Base-by-base conservation (phyloP, 2,797 vertebrate genomes). In the Microtus obscurus region DNA sequence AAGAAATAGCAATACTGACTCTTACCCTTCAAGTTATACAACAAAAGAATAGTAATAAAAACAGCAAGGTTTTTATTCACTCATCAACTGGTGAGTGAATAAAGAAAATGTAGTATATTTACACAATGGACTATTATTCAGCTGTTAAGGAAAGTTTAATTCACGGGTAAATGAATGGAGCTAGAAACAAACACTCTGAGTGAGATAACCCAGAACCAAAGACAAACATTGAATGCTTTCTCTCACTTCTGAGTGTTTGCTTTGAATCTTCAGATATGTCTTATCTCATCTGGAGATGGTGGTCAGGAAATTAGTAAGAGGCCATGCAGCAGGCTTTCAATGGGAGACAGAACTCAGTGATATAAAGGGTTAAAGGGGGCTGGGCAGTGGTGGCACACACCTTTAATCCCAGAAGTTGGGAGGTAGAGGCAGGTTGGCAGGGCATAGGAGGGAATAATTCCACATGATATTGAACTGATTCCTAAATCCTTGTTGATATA, bases 1-100 rank as follows among this genome's bases (percentile, higher is more conserved):
- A 65, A 27, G 59, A 71, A 74, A 81, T 25, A 94, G 76, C 85
- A 93, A 80, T 96, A 45, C 59, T 85, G 45, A 96, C 40, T 17
- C 29, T 93, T 93, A 90, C 71, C 65, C n/a, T 93, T 67, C 76
- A 78, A 31, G 29, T 51, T 78, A 48, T 34, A 85, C 17, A 34
- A 65, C 29, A 85, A 14, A 67, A 85, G 43, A 48, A 67, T 43
- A 67, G 43, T 65, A 48, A 48, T n/a, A 45, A 83, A 45, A 78
- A 65, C 61, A 85, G n/a, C n/a, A n/a, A n/a, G n/a, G n/a, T n/a
- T n/a, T n/a, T n/a, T n/a, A n/a, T n/a, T n/a, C n/a, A n/a, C n/a
- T n/a, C n/a, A 85, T 65, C 61, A 85, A 45, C 29, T 85, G 81
- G 65, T 67, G 81, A 34, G 23, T 48, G 43, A 21, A 48, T 67